Percentiles rank a stretch among this genome's conserved stretches.
phyloP scores from a whole-genome alignment of 2,888 invertebrate genomes.

The Eupithecia inturbata region DNA sequence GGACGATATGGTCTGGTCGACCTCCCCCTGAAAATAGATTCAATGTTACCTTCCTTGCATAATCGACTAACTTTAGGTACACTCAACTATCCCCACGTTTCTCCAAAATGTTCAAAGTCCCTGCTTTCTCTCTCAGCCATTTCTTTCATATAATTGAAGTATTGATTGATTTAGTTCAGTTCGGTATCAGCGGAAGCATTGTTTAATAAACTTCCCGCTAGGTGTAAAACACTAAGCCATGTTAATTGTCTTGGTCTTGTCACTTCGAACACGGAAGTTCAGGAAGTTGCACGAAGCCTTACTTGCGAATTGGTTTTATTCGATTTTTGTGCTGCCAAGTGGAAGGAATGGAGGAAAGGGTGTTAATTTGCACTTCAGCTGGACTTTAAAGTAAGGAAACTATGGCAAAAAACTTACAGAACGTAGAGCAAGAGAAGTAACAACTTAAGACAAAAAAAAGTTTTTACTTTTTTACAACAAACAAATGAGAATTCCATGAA shows the following conservation, averaged over 20 bases:
- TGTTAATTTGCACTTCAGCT: constrained; percentile 11
- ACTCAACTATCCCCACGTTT: background rate
- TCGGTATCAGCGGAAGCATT: background rate
- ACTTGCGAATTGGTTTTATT: constrained; percentile 29
- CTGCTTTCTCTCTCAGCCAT: background rate
- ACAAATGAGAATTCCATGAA: background rate
- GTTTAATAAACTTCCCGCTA: background rate
- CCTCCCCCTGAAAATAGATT: background rate
- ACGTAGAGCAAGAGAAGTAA: background rate
- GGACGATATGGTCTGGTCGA: background rate
- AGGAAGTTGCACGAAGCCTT: constrained; percentile 34
- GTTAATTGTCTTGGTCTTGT: constrained; percentile 32
- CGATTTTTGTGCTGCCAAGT: constrained; percentile 20
- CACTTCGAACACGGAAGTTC: constrained; percentile 34
- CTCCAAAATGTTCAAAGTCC: background rate
- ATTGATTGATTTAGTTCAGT: background rate
- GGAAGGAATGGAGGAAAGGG: constrained; percentile 3
- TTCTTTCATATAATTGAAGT: background rate
- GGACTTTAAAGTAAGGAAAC: background rate
- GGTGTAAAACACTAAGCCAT: constrained; percentile 13
- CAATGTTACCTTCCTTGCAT: background rate
- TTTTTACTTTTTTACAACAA: too few relatives aligned
- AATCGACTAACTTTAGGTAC: background rate
- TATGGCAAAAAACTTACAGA: background rate
- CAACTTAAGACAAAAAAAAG: background rate